Conservation (phyloP, 2,888 invertebrate species). For the Nowickia ferox region DNA sequence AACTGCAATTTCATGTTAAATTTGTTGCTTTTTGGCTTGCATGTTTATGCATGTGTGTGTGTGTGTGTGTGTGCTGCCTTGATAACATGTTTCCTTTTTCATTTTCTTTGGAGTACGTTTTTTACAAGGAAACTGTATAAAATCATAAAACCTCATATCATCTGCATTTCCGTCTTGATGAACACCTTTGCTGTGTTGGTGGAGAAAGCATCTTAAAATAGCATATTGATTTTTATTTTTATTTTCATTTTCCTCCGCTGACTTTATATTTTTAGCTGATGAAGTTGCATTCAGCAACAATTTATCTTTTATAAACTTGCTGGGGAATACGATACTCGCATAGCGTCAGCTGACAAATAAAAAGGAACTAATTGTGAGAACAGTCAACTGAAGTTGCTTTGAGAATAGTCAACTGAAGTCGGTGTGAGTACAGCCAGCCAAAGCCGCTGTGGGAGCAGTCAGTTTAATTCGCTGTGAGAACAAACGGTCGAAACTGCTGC, state of each 20-base stretch:
- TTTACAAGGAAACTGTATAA: constrained; percentile 48
- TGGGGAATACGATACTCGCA: neutral
- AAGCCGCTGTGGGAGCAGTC: too few relatives aligned
- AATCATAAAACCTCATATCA: constrained; percentile 50
- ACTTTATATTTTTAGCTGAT: constrained; percentile 13
- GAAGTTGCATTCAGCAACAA: constrained; percentile 11
- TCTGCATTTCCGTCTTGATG: constrained; percentile 62
- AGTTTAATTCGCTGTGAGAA: too few relatives aligned
- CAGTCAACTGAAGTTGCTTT: too few relatives aligned
- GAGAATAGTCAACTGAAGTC: too few relatives aligned
- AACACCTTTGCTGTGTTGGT: constrained; percentile 31
- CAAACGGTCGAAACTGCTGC: too few relatives aligned
- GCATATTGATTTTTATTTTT: constrained; percentile 35
- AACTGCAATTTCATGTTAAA: constrained; percentile 11
- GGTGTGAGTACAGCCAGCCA: too few relatives aligned
- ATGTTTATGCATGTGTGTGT: neutral
- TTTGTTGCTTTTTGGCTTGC: neutral
- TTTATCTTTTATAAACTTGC: neutral
- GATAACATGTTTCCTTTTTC: constrained; percentile 4
- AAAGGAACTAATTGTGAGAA: neutral
- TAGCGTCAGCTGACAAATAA: neutral
- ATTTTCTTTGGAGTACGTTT: neutral
- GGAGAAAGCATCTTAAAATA: constrained; percentile 9
- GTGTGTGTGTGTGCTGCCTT: neutral
- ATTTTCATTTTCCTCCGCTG: neutral